These are phyloP conservation scores for Scaeva pyrastri DNA, from an alignment of 2,888 invertebrate species.

Conservation along the genomic window DNA sequence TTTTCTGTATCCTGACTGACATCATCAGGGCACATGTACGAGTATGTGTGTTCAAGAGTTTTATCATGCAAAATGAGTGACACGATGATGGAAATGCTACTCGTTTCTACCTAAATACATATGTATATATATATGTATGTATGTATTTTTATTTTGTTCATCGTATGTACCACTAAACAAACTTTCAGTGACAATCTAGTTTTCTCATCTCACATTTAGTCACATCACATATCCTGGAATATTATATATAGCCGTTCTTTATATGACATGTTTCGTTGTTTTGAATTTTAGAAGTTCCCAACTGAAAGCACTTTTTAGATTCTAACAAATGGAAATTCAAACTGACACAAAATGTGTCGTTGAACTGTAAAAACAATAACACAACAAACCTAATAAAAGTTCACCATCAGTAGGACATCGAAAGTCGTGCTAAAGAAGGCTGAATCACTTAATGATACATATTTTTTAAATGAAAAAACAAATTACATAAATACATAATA, in stretches of 20 bases:
- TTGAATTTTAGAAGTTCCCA: not conserved
- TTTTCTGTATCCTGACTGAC: conserved; percentile 31
- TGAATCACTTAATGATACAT: not conserved
- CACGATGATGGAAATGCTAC: conserved; percentile 9
- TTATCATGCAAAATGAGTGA: conserved; percentile 62
- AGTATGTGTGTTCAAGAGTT: conserved; percentile 12
- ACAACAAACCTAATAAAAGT: conserved; percentile 8
- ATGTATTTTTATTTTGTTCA: not conserved
- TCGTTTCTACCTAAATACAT: not conserved
- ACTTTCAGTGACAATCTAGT: conserved; percentile 48
- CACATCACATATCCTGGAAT: conserved; percentile 1
- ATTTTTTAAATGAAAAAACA: too few species aligned
- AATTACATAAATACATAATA: too few species aligned
- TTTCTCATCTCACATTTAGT: conserved; percentile 46
- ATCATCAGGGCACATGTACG: not conserved
- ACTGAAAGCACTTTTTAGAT: not conserved
- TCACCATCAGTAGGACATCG: conserved; percentile 22
- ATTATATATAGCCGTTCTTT: not conserved
- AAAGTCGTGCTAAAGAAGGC: not conserved
- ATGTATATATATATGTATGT: not conserved
- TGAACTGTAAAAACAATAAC: conserved; percentile 31
- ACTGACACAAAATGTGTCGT: conserved; percentile 56
- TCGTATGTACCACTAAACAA: conserved; percentile 12
- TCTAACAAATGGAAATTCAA: conserved; percentile 29
- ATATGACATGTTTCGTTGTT: not conserved